Percentiles rank a stretch among this genome's conserved stretches.
phyloP scores from a whole-genome alignment of 2,113 vertebrate genomes.

The Oncorhynchus gorbuscha region DNA sequence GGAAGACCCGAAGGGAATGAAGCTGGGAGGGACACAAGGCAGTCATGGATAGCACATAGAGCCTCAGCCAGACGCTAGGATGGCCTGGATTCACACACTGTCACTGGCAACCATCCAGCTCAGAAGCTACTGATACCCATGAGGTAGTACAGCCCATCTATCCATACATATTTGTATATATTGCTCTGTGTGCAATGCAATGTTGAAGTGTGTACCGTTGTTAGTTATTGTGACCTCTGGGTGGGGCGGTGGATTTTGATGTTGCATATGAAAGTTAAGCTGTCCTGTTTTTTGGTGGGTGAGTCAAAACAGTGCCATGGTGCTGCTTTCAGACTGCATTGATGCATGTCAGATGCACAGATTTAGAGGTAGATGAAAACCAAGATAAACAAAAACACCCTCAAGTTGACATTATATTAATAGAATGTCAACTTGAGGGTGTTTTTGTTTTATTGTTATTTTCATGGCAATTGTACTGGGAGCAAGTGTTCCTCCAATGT shows the following conservation, averaged over 20 bases:
- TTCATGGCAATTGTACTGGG: no score
- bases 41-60: slow-evolving; percentile 69
- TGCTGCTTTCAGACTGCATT: slow-evolving; percentile 10
- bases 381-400: no score
- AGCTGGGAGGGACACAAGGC: slow-evolving; percentile 68
- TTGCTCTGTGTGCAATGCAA: neutral
- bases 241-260: neutral
- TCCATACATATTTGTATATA: neutral
- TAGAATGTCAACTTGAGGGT: no score
- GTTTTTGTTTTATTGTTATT: no score
- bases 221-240: neutral
- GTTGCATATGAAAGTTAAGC: slow-evolving; percentile 31
- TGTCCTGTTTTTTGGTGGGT: slow-evolving; percentile 7
- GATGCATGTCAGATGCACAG: slow-evolving; percentile 43
- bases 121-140: slow-evolving; percentile 57
- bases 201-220: neutral
- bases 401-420: no score
- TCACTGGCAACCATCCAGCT: slow-evolving; percentile 60
- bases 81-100: slow-evolving; percentile 70
- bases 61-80: slow-evolving; percentile 57
- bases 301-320: slow-evolving; percentile 17
- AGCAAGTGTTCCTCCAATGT: no score
- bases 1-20: slow-evolving; percentile 32
- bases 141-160: slow-evolving; percentile 59
- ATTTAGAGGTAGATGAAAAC: no score